Percentiles rank a stretch among this genome's conserved stretches.
Conservation (phyloP, 1,140 invertebrate species). For the Drosophila pandora region DNA sequence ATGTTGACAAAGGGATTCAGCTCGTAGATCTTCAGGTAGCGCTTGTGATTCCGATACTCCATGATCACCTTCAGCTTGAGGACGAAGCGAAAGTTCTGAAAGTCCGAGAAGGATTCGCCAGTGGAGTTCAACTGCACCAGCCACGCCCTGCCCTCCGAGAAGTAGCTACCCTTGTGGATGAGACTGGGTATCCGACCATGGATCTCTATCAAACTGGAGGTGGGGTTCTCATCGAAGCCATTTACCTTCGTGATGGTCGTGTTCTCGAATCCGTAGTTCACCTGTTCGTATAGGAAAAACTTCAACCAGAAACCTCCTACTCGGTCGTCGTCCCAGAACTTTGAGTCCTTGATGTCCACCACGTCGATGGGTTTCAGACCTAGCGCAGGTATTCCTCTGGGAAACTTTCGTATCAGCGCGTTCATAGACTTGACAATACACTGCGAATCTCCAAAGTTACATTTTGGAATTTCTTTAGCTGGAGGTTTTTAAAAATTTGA, state of each 20-base stretch:
- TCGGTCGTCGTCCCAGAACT: conserved; percentile 25
- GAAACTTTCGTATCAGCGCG: conserved; percentile 38
- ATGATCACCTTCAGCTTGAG: conserved; percentile 51
- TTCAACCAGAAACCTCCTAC: conserved; percentile 23
- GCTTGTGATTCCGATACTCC: conserved; percentile 58
- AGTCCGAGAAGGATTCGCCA: conserved; percentile 52
- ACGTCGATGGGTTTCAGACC: conserved; percentile 59
- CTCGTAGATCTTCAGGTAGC: conserved; percentile 57
- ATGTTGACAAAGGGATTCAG: conserved; percentile 42
- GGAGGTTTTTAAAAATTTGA: neutral
- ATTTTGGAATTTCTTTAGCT: conserved; percentile 51
- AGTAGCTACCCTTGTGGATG: conserved; percentile 47
- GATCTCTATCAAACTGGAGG: conserved; percentile 40
- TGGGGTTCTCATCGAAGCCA: conserved; percentile 52
- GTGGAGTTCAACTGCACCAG: conserved; percentile 29
- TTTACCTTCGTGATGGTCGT: conserved; percentile 53
- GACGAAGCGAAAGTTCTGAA: conserved; percentile 53
- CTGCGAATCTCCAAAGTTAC: conserved; percentile 41
- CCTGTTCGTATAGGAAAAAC: conserved; percentile 42
- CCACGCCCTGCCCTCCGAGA: conserved; percentile 27
- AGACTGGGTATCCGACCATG: conserved; percentile 57
- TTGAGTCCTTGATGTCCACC: conserved; percentile 48
- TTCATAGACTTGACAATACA: conserved; percentile 57
- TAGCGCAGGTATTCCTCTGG: conserved; percentile 48
- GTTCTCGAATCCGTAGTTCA: conserved; percentile 65